Evolutionary conservation across 2,113 vertebrate species (phyloP).

Genomic region (Plecturocebus donacophilus): DNA sequence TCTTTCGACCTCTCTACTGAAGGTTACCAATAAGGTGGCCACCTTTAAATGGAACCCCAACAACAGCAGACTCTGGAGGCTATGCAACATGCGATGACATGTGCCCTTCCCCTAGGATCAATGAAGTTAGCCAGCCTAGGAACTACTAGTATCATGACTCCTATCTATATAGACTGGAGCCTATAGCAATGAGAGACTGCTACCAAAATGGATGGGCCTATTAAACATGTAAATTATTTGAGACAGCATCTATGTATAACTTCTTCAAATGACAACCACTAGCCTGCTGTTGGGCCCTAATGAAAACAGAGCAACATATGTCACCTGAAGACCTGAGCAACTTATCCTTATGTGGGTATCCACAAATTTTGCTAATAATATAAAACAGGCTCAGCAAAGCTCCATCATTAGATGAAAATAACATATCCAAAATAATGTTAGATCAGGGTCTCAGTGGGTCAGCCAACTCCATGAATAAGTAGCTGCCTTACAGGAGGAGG

Average conservation of each 20-base stretch:
- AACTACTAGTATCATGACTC: not conserved
- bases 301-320: not conserved
- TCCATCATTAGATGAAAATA: not conserved
- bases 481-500: not conserved
- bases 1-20: not conserved
- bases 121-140: not conserved
- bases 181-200: not conserved
- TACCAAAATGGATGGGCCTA: too few relatives aligned
- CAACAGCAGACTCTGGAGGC: not conserved
- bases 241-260: not conserved
- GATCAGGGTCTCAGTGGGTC: not conserved
- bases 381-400: not conserved
- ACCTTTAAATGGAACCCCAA: not conserved
- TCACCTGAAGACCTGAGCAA: not conserved
- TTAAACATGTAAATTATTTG: not conserved
- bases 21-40: not conserved
- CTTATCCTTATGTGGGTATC: not conserved
- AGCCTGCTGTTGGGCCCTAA: not conserved
- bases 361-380: not conserved
- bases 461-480: not conserved
- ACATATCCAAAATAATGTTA: not conserved
- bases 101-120: too few relatives aligned
- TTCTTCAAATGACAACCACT: not conserved
- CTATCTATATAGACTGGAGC: too few relatives aligned
- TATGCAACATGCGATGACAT: fast-evolving